A percentile compares a stretch with the other conserved stretches of the same genome.
Evolutionary conservation across 2,113 vertebrate species (phyloP).

Genomic region (Brachypteracias leptosomus): DNA sequence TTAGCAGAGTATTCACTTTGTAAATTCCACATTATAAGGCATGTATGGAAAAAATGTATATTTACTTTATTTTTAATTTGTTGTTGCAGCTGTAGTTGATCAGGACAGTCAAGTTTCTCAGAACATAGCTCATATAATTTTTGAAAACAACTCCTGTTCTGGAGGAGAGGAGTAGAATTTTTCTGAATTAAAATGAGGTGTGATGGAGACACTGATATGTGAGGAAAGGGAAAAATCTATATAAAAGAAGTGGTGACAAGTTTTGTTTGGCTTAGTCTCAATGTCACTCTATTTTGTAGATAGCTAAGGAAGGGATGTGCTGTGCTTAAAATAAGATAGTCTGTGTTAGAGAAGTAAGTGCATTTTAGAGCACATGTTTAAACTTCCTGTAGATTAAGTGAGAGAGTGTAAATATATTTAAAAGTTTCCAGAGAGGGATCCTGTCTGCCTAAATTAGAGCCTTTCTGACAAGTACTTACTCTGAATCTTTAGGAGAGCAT

Average conservation of each 20-base stretch:
- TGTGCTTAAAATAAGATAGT: neutral
- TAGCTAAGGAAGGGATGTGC: neutral
- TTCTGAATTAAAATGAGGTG: slow-evolving; percentile 5
- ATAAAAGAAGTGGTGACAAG: neutral
- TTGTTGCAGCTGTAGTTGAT: neutral
- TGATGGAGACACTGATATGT: neutral
- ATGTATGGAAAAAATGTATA: neutral
- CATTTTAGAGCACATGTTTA: neutral
- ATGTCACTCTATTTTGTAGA: neutral
- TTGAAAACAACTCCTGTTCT: neutral
- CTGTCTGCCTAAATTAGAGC: neutral
- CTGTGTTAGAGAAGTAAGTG: neutral
- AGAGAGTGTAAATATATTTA: neutral
- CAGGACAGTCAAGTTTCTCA: neutral
- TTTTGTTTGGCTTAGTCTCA: neutral
- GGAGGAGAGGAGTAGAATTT: neutral
- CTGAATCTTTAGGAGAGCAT: neutral
- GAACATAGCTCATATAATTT: neutral
- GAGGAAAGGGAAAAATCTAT: neutral
- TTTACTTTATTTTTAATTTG: neutral
- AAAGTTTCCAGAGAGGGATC: neutral
- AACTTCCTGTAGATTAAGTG: neutral
- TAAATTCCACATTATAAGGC: neutral
- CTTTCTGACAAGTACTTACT: neutral
- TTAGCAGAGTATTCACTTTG: neutral